Conservation (phyloP, 2,113 vertebrate species). For the Zapus hudsonius region DNA sequence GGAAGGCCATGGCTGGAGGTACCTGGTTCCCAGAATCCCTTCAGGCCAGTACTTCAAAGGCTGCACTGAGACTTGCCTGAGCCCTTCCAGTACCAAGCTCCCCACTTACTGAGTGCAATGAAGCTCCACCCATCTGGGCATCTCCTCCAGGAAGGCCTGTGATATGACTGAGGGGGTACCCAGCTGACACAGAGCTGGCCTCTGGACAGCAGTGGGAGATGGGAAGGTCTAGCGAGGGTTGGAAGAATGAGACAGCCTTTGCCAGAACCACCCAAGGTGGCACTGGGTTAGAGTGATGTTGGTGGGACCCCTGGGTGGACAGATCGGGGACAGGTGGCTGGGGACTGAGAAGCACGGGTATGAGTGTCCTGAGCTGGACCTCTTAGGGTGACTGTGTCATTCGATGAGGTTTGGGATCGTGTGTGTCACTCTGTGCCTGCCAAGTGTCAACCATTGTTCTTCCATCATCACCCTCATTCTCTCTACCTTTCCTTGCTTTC, state of each 20-base stretch:
- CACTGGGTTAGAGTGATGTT: background rate
- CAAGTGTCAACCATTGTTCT: accelerated
- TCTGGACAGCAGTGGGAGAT: background rate
- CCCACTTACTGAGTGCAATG: background rate
- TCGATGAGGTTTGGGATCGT: background rate
- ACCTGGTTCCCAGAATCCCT: background rate
- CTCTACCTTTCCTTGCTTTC: background rate
- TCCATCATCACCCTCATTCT: background rate
- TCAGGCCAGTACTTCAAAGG: too few relatives aligned
- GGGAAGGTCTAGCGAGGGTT: background rate
- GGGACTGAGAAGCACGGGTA: background rate
- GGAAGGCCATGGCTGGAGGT: background rate
- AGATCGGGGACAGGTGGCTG: background rate
- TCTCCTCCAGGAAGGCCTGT: background rate
- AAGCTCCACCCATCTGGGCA: background rate
- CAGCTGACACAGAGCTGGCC: background rate
- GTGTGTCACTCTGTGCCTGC: background rate
- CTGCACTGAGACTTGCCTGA: background rate
- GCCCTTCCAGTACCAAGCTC: background rate
- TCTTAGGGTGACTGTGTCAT: too few relatives aligned
- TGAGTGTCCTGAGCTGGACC: accelerated
- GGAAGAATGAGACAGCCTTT: background rate
- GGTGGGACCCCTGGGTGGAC: background rate
- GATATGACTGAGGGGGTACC: background rate
- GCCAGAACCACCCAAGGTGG: background rate